These are phyloP conservation scores for Eurosta solidaginis DNA, from an alignment of 1,140 invertebrate species.

Conservation along the genomic window DNA sequence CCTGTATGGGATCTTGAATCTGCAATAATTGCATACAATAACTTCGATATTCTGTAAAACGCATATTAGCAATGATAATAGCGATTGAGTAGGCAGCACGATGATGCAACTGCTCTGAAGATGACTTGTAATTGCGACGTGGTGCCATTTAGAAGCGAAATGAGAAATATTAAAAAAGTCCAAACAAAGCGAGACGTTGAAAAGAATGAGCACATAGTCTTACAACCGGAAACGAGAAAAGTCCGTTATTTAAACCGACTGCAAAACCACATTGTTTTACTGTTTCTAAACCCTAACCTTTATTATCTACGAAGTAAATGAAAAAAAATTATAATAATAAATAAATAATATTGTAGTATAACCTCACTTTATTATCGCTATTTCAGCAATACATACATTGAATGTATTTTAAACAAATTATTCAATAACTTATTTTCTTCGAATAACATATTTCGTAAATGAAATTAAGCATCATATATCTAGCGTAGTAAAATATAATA, in stretches of 20 bases:
- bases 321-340: background rate
- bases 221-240: background rate
- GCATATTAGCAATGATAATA: background rate
- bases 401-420: background rate
- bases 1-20: background rate
- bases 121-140: background rate
- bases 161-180: background rate
- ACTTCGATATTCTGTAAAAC: background rate
- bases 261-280: background rate
- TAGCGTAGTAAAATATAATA: conserved; percentile 28
- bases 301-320: no score
- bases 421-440: background rate
- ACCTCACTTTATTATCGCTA: conserved; percentile 2
- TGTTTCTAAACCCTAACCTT: no score
- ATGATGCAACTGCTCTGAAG: background rate
- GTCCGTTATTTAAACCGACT: background rate
- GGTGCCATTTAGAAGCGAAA: background rate
- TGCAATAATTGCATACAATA: background rate
- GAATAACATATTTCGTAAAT: background rate
- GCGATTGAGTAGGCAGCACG: background rate
- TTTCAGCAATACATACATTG: conserved; percentile 7
- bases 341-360: background rate
- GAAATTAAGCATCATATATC: background rate
- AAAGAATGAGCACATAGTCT: background rate
- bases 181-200: no score